These are phyloP conservation scores for Ptychadena robeensis DNA, from an alignment of 2,797 vertebrate species.

Conservation along the genomic window DNA sequence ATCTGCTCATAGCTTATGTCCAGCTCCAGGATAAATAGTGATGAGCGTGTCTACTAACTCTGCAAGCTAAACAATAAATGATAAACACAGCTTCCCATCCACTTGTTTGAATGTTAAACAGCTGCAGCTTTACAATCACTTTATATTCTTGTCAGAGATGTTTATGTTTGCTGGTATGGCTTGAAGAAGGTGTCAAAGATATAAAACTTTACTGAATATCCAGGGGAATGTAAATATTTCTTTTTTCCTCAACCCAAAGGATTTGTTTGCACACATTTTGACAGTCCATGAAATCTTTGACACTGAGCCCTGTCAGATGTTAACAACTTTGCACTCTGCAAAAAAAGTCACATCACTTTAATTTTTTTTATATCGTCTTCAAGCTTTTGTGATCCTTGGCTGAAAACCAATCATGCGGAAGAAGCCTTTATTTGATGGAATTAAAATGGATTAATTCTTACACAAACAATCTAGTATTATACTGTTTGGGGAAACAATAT, in stretches of 20 bases:
- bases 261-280: conserved; percentile 86
- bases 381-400: conserved; percentile 28
- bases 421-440: not conserved
- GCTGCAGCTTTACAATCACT: conserved; percentile 80
- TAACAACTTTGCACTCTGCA: conserved; percentile 74
- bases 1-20: conserved; percentile 49
- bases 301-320: conserved; percentile 89
- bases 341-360: conserved; percentile 73
- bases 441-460: not conserved
- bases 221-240: conserved; percentile 88
- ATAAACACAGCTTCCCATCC: conserved; percentile 31
- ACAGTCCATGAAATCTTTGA: conserved; percentile 86
- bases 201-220: conserved; percentile 77
- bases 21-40: conserved; percentile 53
- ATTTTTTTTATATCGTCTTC: conserved; percentile 71
- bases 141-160: conserved; percentile 82
- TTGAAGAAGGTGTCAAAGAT: conserved; percentile 88
- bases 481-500: not conserved
- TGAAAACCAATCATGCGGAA: conserved; percentile 10
- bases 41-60: conserved; percentile 50
- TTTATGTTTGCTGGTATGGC: conserved; percentile 80
- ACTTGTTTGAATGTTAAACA: conserved; percentile 71
- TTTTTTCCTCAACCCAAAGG: conserved; percentile 78
- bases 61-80: conserved; percentile 53
- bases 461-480: not conserved